Percentiles rank a stretch among this genome's conserved stretches.
phyloP scores from a whole-genome alignment of 2,797 vertebrate genomes.

The Eulemur rubriventer region DNA sequence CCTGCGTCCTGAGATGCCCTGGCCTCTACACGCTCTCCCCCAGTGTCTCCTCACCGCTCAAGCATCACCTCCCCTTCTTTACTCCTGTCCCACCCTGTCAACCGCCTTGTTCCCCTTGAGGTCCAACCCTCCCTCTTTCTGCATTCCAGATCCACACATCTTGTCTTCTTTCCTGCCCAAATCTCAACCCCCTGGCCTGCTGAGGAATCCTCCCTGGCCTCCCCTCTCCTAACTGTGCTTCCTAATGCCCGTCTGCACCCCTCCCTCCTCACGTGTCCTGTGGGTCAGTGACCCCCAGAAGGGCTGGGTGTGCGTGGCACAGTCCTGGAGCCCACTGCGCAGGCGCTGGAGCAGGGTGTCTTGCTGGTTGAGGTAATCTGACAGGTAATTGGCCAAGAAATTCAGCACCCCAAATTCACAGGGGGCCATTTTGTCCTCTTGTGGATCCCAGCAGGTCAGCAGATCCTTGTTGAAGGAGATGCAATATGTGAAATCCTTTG shows the following conservation, averaged over 20 bases:
- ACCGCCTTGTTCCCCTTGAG: neutral
- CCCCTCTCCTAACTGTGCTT: neutral
- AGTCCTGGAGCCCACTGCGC: conserved; percentile 40
- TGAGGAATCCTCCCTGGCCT: neutral
- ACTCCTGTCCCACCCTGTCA: rapidly evolving
- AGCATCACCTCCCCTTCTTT: neutral
- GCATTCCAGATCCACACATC: neutral
- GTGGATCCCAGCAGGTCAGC: conserved; percentile 72
- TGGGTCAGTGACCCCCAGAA: conserved; percentile 71
- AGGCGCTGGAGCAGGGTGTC: neutral
- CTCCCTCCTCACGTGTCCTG: conserved; percentile 69
- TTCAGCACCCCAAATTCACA: conserved; percentile 42
- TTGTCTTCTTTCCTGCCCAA: neutral
- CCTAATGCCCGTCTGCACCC: neutral
- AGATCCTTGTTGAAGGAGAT: conserved; percentile 76
- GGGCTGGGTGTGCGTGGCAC: conserved; percentile 15
- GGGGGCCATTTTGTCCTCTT: neutral
- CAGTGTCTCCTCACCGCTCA: neutral
- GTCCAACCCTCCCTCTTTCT: neutral
- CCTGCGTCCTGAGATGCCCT: neutral
- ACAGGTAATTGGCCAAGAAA: rapidly evolving
- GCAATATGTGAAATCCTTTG: conserved; percentile 63
- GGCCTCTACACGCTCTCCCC: neutral
- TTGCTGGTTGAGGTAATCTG: rapidly evolving
- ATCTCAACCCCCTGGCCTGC: neutral